Evolutionary conservation across 2,888 invertebrate species (phyloP).

Genomic region (Volucella inanis): DNA sequence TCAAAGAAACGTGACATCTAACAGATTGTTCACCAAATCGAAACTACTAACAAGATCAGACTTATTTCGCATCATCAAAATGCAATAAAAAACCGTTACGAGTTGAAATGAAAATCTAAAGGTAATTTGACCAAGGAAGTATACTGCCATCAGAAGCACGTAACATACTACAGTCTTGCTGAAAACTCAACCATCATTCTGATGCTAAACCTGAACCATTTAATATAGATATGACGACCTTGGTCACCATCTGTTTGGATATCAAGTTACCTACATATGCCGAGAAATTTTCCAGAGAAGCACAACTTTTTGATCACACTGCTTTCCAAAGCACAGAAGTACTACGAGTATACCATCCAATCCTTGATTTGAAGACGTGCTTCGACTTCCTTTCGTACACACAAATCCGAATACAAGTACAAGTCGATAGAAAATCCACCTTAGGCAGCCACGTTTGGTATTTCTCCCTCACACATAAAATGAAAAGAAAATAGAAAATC

Average conservation of each 20-base stretch:
- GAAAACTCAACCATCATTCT: neutral
- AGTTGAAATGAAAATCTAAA: neutral
- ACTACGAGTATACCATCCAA: neutral
- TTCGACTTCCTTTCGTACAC: neutral
- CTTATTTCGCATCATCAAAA: slow-evolving; percentile 13
- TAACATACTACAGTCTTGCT: slow-evolving; percentile 4
- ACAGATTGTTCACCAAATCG: neutral
- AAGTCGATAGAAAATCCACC: slow-evolving; percentile 1
- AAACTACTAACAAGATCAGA: neutral
- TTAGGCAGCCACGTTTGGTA: slow-evolving; percentile 52
- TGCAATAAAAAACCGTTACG: slow-evolving; percentile 10
- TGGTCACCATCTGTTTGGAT: neutral
- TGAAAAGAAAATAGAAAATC: slow-evolving; percentile 57
- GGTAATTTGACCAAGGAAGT: slow-evolving; percentile 22
- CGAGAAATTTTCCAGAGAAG: neutral
- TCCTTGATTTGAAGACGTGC: slow-evolving; percentile 3
- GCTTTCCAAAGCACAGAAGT: neutral
- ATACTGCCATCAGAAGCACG: neutral
- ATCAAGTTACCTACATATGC: too few species aligned
- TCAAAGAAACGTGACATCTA: neutral
- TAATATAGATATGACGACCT: neutral
- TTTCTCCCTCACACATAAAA: slow-evolving; percentile 26
- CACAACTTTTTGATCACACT: neutral
- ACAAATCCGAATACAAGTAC: neutral
- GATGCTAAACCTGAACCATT: neutral